Base-by-base conservation (phyloP, 2,797 vertebrate species). In the Danionella dracula region DNA sequence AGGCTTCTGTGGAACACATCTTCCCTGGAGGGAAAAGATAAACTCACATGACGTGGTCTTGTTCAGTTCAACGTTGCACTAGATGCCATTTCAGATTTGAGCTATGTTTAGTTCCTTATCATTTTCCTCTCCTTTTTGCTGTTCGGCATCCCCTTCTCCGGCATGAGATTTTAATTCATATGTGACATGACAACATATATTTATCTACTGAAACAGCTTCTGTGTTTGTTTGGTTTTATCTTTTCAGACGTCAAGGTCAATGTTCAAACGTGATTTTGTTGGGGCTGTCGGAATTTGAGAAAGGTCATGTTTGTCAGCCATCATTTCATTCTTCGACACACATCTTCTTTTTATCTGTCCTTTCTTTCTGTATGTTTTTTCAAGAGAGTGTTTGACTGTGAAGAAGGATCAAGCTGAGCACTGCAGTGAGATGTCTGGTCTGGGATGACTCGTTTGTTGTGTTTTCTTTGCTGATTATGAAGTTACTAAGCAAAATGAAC, bases 391-490 rank as follows among this genome's bases (percentile, higher is more conserved):
- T 13, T 65, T 15, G 5, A 35, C 32, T 71, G 45, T 13, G 41
- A 46, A 53, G 38, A 27, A 15, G 3, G 31, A 50, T 44, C 29
- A 60, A 20, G 27, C 38, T 1, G 29, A 50, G 56, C 37, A 21
- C 37, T 42, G 12, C 15, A 35, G 29, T 60, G 56, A 68, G 55
- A 68, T 57, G 46, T 66, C 40, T 27, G 34, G 46, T 44, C 16
- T 42, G 53, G 37, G 53, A 58, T 13, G 21, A 65, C 17, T 48
- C 19, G 48, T 56, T 17, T 50, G 45, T 64, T 56, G 42, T 67
- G 38, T 71, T 65, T 51, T 3, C 58, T 80, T 42, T 48, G 55
- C 37, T 81, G 81, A 81, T 83, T 78, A 81, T 67, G 73, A 75
- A 74, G 79, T 72, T 53, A 51, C 48, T 55, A 51, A 68, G 76